These are phyloP conservation scores for Nilaparvata lugens DNA, from an alignment of 1,140 invertebrate species.

Conservation along the genomic window DNA sequence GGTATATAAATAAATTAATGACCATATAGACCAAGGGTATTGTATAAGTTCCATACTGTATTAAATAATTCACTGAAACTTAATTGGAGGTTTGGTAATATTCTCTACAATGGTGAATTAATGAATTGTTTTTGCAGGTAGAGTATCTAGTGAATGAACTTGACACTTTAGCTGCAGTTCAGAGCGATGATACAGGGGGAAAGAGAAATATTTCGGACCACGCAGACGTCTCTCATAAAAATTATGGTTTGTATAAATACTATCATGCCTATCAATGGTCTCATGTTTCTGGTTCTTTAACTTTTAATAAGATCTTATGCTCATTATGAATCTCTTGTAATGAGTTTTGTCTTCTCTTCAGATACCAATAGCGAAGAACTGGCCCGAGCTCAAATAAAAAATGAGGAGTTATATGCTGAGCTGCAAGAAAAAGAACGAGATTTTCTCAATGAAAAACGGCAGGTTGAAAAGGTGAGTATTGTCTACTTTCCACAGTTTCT, in stretches of 20 bases:
- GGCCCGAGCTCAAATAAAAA: slow-evolving; percentile 26
- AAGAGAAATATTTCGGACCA: slow-evolving; percentile 2
- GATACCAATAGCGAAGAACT: slow-evolving; percentile 24
- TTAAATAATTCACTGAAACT: no score
- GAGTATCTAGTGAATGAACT: slow-evolving; percentile 42
- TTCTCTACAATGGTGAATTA: no score
- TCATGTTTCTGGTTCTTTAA: no score
- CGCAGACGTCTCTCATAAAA: neutral
- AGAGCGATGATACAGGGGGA: slow-evolving; percentile 35
- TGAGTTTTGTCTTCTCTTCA: no score
- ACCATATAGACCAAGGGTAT: no score
- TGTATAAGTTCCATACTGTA: no score
- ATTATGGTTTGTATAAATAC: neutral
- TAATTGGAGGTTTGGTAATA: no score
- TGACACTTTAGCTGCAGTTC: slow-evolving; percentile 38
- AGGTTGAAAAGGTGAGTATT: slow-evolving; percentile 36
- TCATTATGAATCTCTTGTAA: no score
- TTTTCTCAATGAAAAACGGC: slow-evolving; percentile 24
- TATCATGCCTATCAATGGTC: neutral
- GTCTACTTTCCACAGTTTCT: no score
- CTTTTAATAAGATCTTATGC: no score
- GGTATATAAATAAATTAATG: no score
- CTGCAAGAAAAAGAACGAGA: slow-evolving; percentile 27
- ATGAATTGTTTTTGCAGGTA: slow-evolving; percentile 33
- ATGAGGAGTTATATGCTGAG: slow-evolving; percentile 26